These are phyloP conservation scores for Stenichneumon culpator DNA, from an alignment of 2,888 invertebrate species.

Conservation along the genomic window DNA sequence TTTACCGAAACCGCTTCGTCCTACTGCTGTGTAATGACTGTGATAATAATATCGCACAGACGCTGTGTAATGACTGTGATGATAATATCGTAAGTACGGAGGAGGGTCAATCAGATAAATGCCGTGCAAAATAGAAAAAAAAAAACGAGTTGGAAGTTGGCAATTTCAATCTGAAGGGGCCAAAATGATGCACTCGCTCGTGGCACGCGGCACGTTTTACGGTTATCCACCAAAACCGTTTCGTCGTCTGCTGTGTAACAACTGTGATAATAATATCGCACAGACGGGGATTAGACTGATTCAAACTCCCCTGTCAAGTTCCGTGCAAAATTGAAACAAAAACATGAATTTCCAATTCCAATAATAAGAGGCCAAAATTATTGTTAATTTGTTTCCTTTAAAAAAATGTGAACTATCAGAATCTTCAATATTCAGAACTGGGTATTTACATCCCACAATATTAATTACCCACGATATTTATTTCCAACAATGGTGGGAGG, in stretches of 20 bases:
- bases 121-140: background rate
- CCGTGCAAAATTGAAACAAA: background rate
- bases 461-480: no score
- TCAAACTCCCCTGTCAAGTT: background rate
- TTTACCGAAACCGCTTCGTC: background rate
- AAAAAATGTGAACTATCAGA: no score
- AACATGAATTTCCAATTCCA: background rate
- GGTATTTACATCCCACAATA: no score
- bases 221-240: slow-evolving; percentile 9
- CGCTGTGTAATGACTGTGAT: background rate
- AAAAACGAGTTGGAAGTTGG: background rate
- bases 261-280: background rate
- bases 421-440: no score
- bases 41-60: background rate
- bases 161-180: no score
- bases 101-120: background rate
- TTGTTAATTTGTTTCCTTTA: no score
- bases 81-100: background rate
- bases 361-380: no score
- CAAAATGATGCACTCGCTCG: background rate
- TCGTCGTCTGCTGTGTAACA: background rate
- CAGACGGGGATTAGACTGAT: background rate
- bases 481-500: no score
- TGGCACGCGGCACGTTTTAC: slow-evolving; percentile 23
- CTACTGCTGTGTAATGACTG: background rate